Base-by-base conservation (phyloP, 2,888 invertebrate genomes). In the Megaustenia siamemsis region DNA sequence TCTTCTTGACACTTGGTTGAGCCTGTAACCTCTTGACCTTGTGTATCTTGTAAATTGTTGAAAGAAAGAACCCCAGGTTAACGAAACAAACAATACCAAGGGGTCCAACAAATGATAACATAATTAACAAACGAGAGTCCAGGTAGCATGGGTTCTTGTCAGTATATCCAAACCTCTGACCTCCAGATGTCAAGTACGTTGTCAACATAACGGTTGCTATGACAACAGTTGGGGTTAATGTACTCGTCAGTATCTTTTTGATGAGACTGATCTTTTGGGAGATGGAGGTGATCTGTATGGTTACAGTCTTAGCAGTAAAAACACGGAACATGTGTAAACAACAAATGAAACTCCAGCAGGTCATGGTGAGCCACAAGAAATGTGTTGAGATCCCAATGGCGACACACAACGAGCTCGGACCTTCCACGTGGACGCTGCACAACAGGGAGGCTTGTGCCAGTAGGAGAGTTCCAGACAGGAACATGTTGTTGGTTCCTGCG, bases 291-390 rank as follows among this genome's bases (percentile, higher is more conserved):
- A 18, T n/a, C 3, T 35, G n/a, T 21, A 32, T 10, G n/a, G 45
- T 38, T 28, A 80, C 43, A 8, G 75, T 75, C 18, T 71, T 73
- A 28, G 84, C 24, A 0, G 80, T 80, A n/a, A 84, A 84, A 0
- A 80, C 71, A 3, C 66, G 71, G 21, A 60, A 84, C 84, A 84
- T 84, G 21, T 84, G 80, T 28, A 73, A 75, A 32, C 84, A 84
- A 45, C 84, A 84, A n/a, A 66, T 56, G 32, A 79, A 66, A 45
- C 84, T 77, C 84, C 84, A 84, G 24, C 35, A 45, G 18, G 80
- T 75, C 75, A 80, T 63, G 8, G 38, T 56, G 21, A 84, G 66
- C 84, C 84, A 84, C 1, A 80, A 38, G 32, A 84, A 80, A 45
- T 84, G 84, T 18, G 84, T 84, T 0, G 38, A 60, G 6, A 84